A percentile compares a stretch with the other conserved stretches of the same genome.
These are phyloP conservation scores for Pempheris klunzingeri DNA, from an alignment of 2,797 vertebrate genomes.

Conservation along the genomic window DNA sequence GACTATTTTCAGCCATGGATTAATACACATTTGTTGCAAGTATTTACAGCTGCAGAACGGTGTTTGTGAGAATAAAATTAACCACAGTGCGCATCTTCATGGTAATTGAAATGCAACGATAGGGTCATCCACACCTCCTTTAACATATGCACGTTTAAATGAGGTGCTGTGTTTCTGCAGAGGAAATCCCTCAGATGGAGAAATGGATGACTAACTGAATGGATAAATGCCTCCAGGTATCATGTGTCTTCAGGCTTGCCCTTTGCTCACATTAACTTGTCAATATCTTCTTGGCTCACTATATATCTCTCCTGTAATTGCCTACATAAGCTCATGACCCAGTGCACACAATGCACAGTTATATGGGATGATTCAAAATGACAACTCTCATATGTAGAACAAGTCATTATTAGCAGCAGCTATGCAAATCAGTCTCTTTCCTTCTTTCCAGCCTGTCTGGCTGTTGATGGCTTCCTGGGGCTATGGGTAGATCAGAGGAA, in stretches of 20 bases:
- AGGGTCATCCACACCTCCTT: not conserved
- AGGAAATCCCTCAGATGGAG: slow-evolving; percentile 43
- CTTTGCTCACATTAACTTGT: slow-evolving; percentile 44
- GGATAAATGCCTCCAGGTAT: slow-evolving; percentile 41
- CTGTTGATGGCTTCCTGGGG: slow-evolving; percentile 34
- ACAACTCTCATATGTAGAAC: slow-evolving; percentile 36
- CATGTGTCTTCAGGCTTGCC: slow-evolving; percentile 39
- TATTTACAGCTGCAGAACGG: not conserved
- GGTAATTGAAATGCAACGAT: not conserved
- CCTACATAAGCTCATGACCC: slow-evolving; percentile 11
- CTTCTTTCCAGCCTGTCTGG: slow-evolving; percentile 13
- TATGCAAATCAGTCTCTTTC: slow-evolving; percentile 50
- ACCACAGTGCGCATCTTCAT: not conserved
- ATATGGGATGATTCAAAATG: slow-evolving; percentile 31
- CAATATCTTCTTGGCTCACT: slow-evolving; percentile 27
- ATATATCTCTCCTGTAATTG: slow-evolving; percentile 16
- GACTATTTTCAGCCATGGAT: not conserved
- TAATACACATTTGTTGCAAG: not conserved
- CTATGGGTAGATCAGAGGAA: slow-evolving; percentile 58
- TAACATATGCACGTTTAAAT: not conserved
- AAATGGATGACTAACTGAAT: slow-evolving; percentile 29
- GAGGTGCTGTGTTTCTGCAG: slow-evolving; percentile 12
- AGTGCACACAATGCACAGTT: not conserved
- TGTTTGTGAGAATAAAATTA: not conserved
- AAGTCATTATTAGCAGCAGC: slow-evolving; percentile 16